Evolutionary conservation across 2,797 vertebrate species (phyloP), one percentile per base, ranked within the genome.

Genomic region (Darevskia mixta): DNA sequence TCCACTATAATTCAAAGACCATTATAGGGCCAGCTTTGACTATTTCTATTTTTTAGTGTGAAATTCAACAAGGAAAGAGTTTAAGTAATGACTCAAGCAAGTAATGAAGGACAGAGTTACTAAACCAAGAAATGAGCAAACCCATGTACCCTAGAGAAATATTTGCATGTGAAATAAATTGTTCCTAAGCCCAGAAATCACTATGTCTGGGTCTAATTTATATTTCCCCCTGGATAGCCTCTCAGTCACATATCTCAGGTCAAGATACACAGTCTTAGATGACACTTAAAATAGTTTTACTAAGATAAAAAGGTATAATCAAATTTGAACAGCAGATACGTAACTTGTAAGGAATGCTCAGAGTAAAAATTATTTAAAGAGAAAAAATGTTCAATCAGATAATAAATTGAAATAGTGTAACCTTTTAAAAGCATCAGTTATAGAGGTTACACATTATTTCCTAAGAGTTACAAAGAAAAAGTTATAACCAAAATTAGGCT

Each of bases 391-490:
- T 61, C n/a, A 18, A 43, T 82, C 41, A 66, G 32, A 29, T 67
- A 23, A 82, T n/a, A 69, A 49, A 15, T 38, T 76, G n/a, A 87
- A 82, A 87, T 25, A 35, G 71, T 20, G 15, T 67, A 29, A 83
- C 41, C 23, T 86, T 86, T 86, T 66, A 67, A 41, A 82, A 66
- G 20, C 15, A 49, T 49, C 67, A 45, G 82, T 76, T 82, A 87
- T 5, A 49, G 29, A 87, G 32, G 71, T 32, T 77, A 55, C 23
- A 23, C 67, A 71, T 77, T 77, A 55, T 69, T 83, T 76, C 43
- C 58, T 67, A 66, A 18, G 10, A 76, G 32, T 32, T 64, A 27
- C 69, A 87, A 64, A 81, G 49, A 64, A 55, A 80, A 72, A 43
- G 67, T 17, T 81, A 8, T n/a, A 77, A 82, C 58, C 58, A 69